Conservation (phyloP, 2,797 vertebrate species). For the Sebastes diploproa region DNA sequence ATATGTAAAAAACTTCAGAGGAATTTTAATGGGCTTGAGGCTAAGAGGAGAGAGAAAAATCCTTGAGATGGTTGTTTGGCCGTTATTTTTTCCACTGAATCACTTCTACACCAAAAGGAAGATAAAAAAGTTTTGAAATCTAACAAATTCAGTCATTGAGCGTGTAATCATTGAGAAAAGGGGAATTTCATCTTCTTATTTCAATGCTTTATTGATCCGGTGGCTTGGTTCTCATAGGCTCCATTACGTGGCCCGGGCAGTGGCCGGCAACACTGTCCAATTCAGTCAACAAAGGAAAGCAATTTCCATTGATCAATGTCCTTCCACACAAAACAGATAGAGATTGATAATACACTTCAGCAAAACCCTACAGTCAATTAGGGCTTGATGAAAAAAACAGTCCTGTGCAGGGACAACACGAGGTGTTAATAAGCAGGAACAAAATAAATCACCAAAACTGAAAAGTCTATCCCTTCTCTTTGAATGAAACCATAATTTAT, state of each 20-base stretch:
- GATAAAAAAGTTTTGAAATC: conserved; percentile 65
- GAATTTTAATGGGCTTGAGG: conserved; percentile 86
- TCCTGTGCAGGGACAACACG: conserved; percentile 66
- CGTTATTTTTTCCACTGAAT: conserved; percentile 64
- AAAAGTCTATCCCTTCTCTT: conserved; percentile 60
- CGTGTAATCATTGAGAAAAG: conserved; percentile 69
- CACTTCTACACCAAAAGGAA: conserved; percentile 68
- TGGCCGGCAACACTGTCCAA: conserved; percentile 75
- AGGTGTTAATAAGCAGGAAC: conserved; percentile 68
- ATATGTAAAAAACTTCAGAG: conserved; percentile 86
- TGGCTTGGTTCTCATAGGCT: conserved; percentile 74
- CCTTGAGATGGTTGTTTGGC: conserved; percentile 78
- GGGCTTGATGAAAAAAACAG: conserved; percentile 73
- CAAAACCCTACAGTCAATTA: conserved; percentile 83
- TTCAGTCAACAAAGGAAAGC: conserved; percentile 81
- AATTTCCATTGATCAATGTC: conserved; percentile 86
- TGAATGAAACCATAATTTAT: conserved; percentile 76
- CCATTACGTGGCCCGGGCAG: conserved; percentile 73
- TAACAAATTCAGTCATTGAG: conserved; percentile 71
- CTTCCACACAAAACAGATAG: conserved; percentile 79
- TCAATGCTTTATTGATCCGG: conserved; percentile 81
- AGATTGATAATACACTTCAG: conserved; percentile 86
- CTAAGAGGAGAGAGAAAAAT: conserved; percentile 68
- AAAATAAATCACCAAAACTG: conserved; percentile 70
- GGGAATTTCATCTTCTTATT: conserved; percentile 81